Evolutionary conservation across 2,797 vertebrate genomes (phyloP), one percentile per base, ranked within the genome.

Genomic region (Yasuhikotakia modesta): DNA sequence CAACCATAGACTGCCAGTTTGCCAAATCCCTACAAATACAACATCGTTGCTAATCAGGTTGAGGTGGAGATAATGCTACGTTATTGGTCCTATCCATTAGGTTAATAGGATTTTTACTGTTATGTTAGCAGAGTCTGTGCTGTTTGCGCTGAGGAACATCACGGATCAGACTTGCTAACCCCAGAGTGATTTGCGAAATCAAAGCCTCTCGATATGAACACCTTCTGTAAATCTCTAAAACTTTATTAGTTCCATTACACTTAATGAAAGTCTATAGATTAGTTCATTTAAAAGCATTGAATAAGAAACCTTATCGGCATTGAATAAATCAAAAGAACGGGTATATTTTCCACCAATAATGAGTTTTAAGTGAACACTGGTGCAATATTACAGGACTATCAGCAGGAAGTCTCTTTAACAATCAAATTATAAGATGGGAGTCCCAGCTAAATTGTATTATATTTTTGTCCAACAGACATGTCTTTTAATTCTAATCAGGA

Each of bases 61-160:
- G 87, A 70, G 78, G 81, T 82, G 73, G 78, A 91, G 87, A 90
- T 89, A 87, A 90, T 88, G 88, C 87, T 91, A 88, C 90, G 91
- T 91, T 91, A 91, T 90, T 90, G 89, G 87, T 87, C 80, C 78
- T 82, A 87, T 90, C 87, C 88, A 87, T 91, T 91, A 90, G 89
- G 85, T 87, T 90, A 91, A 92, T 86, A 82, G 86, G 91, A 90
- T 91, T 91, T 73, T 79, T 80, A 85, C 88, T n/a, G 60, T 85
- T 84, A 77, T 81, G 83, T 84, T 88, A 88, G 83, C 78, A 78
- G 85, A 79, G 85, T 73, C 85, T 83, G 84, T 82, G 82, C 84
- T 88, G 84, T 87, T 76, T 80, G 72, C 79, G 77, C 73, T 84
- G 75, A 84, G 87, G 84, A 89, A 89, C 87, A 86, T 87, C 87